Base-by-base conservation (phyloP, 2,888 invertebrate genomes). In the Melitaea athalia region DNA sequence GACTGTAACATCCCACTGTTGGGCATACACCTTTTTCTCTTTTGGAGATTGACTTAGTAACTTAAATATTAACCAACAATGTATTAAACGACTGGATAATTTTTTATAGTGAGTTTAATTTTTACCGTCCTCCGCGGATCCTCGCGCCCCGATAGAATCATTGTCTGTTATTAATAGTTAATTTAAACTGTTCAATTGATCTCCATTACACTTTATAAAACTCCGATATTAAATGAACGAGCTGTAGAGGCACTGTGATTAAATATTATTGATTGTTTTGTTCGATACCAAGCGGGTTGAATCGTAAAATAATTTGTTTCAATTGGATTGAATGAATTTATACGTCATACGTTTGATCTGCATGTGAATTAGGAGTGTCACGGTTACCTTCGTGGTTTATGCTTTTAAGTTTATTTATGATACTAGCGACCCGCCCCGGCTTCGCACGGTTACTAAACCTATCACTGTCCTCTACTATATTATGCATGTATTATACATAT, bases 131-230 rank as follows among this genome's bases (percentile, higher is more conserved):
- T 68, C 42, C 49, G 17, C 33, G 55, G 80, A 85, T 82, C 77
- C 73, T 81, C 81, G 83, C 85, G 75, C 80, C 82, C 82, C 80
- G 86, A 87, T 88, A 87, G 89, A 89, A 85, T 85, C 84, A 85
- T 87, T 85, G 79, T 66, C 76, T 78, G 79, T 81, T 81, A 85
- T 85, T 86, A 88, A 88, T 85, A 84, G 85, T 88, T 89, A 89
- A 92, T 90, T 89, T 85, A 90, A 88, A 89, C 82, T 78, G 85
- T 82, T 87, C 91, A 91, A 91, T 91, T 91, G 92, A 86, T 87
- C 85, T 89, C 89, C 80, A 91, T 91, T 91, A 89, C 86, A 83
- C 80, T 87, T 86, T 85, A 84, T 88, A 89, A 88, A 89, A 88
- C 80, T 86, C 81, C 81, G 84, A 88, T 90, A 90, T 87, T 81